Evolutionary conservation across 2,113 vertebrate species (phyloP), one percentile per base, ranked within the genome.

Genomic region (Columba livia): DNA sequence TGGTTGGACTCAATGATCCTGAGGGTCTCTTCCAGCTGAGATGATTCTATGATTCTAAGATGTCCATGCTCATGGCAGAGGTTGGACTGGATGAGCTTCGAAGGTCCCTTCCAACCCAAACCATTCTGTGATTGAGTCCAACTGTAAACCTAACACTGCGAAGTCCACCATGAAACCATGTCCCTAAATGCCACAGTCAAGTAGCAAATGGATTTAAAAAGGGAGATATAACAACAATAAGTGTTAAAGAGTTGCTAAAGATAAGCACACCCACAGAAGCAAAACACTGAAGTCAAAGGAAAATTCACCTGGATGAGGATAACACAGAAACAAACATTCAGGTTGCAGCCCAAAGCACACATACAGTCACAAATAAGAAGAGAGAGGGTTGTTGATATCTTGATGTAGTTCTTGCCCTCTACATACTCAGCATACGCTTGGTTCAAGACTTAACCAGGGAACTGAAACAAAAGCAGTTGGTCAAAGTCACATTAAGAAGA

Each of bases 371-470:
- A 73, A 66, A 79, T 5, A 40, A 82, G 78, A 2, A 47, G 36
- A 62, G 28, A 65, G 48, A 29, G 31, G 12, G 66, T 6, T 65
- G 88, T 7, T 40, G 14, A 1, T 61, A 36, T 14, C 67, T 61
- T 21, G 25, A 15, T 11, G 31, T 1, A 57, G 34, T 13, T 66
- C 85, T 66, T 58, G 54, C 4, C 65, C 64, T 69, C 71, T 23
- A 13, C 24, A 12, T 16, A 5, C 36, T 79, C 40, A 2, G 0
- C 1, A 3, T 1, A 5, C 1, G 0, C 54, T 29, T 1, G 0
- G 17, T 26, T 65, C 44, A 24, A 60, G 40, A 3, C 42, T 54
- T 14, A 25, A 38, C 16, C 15, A n/a, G 71, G 57, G 32, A 47
- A 86, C n/a, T 9, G 42, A 51, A 57, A 29, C 17, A 72, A n/a